Evolutionary conservation across 1,140 invertebrate species (phyloP).

Genomic region (Dufourea novaeangliae): DNA sequence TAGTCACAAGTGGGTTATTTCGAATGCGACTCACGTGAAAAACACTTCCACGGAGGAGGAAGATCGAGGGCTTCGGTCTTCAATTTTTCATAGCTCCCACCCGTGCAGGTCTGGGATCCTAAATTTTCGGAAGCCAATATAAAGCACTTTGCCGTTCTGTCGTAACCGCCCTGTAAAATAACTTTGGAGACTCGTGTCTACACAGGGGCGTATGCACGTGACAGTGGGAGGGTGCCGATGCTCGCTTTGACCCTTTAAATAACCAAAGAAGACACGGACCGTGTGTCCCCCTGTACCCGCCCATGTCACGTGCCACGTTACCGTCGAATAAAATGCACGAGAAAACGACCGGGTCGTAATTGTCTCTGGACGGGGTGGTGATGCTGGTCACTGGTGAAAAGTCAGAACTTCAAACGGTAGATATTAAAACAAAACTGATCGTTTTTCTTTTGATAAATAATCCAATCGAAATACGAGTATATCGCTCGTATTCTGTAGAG

Average conservation of each 20-base stretch:
- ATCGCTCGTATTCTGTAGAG: neutral
- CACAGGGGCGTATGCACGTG: constrained; percentile 33
- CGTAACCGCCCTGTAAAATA: constrained; percentile 44
- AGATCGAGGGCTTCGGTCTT: neutral
- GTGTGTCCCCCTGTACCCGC: constrained; percentile 7
- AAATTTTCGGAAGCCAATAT: constrained; percentile 22
- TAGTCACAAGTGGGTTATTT: too few species aligned
- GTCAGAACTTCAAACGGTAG: neutral
- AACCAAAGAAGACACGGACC: constrained; percentile 52
- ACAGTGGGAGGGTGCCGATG: constrained; percentile 19
- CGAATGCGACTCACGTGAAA: too few species aligned
- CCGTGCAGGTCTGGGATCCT: neutral
- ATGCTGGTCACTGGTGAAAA: neutral
- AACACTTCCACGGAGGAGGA: too few species aligned
- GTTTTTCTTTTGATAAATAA: constrained; percentile 3
- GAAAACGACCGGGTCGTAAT: neutral
- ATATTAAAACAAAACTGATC: neutral
- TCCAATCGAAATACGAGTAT: neutral
- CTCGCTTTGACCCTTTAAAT: constrained; percentile 59
- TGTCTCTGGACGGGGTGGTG: too few species aligned
- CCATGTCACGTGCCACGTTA: constrained; percentile 31
- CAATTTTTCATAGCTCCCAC: constrained; percentile 8
- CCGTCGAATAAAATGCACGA: constrained; percentile 31
- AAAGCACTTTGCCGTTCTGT: constrained; percentile 17
- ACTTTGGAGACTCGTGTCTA: constrained; percentile 29